These are phyloP conservation scores for Sinosuthora webbiana DNA, from an alignment of 2,113 vertebrate species.

Conservation along the genomic window DNA sequence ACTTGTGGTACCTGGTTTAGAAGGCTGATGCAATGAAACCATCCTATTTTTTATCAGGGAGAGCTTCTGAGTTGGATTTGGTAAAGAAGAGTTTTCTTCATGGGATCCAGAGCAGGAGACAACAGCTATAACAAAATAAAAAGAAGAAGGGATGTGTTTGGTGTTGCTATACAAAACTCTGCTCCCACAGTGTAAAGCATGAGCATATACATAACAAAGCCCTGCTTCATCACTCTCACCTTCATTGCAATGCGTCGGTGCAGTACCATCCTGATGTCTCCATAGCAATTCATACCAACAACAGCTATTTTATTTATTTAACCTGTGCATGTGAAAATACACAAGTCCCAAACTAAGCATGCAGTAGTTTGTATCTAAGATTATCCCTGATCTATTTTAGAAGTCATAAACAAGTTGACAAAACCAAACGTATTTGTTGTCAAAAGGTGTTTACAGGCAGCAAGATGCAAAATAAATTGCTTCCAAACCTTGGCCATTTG, in stretches of 20 bases:
- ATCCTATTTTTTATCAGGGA: neutral
- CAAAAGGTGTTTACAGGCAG: neutral
- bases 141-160: neutral
- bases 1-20: constrained; percentile 33
- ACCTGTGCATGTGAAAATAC: neutral
- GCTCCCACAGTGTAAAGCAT: neutral
- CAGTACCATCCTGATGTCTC: neutral
- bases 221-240: neutral
- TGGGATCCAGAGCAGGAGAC: neutral
- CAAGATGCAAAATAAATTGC: neutral
- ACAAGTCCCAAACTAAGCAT: neutral
- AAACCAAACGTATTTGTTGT: neutral
- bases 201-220: neutral
- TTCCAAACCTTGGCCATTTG: neutral
- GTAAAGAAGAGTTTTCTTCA: constrained; percentile 26
- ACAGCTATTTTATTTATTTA: neutral
- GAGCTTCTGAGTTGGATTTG: neutral
- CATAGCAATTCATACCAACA: neutral
- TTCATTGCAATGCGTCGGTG: neutral
- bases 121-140: constrained; percentile 23
- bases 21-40: constrained; percentile 16
- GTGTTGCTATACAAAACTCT: neutral
- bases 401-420: neutral
- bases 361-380: neutral
- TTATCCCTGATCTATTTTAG: neutral